A percentile compares a stretch with the other conserved stretches of the same genome.
Conservation (phyloP, 2,888 invertebrate genomes). For the Phragmatobia fuliginosa region DNA sequence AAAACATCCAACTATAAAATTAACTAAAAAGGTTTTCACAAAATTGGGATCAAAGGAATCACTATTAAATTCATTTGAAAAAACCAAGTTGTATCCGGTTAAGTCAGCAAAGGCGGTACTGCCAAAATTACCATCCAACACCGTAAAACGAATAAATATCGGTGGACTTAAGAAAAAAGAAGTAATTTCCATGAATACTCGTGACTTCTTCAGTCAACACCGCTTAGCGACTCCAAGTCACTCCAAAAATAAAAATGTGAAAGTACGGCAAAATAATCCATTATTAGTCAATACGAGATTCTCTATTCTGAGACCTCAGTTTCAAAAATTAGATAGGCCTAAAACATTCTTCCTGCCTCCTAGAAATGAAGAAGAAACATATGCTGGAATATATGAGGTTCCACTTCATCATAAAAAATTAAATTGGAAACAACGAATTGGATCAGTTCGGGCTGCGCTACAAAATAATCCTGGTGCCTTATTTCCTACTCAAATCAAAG, state of each 20-base stretch:
- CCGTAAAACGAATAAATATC: conserved; percentile 54
- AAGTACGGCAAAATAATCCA: conserved; percentile 12
- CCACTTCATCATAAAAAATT: conserved; percentile 44
- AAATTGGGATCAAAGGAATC: conserved; percentile 22
- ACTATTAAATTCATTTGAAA: conserved; percentile 54
- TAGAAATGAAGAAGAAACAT: conserved; percentile 49
- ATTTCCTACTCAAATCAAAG: conserved; percentile 21
- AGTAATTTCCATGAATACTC: conserved; percentile 55
- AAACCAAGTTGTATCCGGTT: conserved; percentile 55
- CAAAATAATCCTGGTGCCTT: neutral
- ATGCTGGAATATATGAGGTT: conserved; percentile 44
- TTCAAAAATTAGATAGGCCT: conserved; percentile 40
- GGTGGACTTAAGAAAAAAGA: conserved; percentile 49
- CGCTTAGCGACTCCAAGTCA: conserved; percentile 42
- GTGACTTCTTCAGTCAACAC: conserved; percentile 59
- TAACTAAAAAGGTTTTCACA: conserved; percentile 1
- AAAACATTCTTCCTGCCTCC: conserved; percentile 49
- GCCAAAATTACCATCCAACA: conserved; percentile 46
- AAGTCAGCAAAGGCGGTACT: conserved; percentile 41
- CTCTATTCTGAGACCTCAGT: conserved; percentile 55
- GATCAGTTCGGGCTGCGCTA: conserved; percentile 32
- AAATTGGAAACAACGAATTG: conserved; percentile 54
- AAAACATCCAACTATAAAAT: neutral
- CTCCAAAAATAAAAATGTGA: conserved; percentile 20
- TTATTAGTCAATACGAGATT: conserved; percentile 32